These are phyloP conservation scores for Sphyrna mokarran DNA, from an alignment of 2,113 vertebrate genomes.

Conservation along the genomic window DNA sequence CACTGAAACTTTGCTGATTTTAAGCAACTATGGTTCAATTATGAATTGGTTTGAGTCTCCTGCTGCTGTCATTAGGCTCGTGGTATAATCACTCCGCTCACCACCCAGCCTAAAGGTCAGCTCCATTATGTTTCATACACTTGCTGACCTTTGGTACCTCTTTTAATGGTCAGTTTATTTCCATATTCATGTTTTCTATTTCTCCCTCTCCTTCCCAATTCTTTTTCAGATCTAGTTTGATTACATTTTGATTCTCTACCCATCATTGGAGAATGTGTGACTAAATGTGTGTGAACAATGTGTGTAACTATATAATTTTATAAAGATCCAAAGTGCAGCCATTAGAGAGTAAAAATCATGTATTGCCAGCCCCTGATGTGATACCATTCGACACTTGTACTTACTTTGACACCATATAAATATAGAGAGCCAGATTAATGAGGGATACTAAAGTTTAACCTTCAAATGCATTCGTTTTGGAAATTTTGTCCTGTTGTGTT, in stretches of 20 bases:
- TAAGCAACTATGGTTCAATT: neutral
- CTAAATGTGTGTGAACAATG: neutral
- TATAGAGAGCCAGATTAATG: constrained; percentile 1
- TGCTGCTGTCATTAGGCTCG: neutral
- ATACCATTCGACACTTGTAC: neutral
- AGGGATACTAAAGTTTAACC: constrained; percentile 24
- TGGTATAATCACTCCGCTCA: neutral
- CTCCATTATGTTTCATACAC: neutral
- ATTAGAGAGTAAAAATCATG: constrained; percentile 30
- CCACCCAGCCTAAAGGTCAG: neutral
- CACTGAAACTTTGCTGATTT: neutral
- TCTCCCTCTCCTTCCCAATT: neutral
- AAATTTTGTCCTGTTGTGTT: constrained; percentile 16
- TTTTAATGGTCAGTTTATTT: constrained; percentile 11
- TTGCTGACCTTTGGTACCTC: neutral
- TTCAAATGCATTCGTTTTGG: constrained; percentile 17
- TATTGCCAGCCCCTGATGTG: neutral
- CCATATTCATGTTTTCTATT: neutral
- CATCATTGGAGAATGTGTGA: neutral
- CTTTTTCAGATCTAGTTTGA: neutral
- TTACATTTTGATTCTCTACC: neutral
- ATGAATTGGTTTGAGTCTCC: neutral
- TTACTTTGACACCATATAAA: neutral
- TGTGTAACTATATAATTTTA: neutral
- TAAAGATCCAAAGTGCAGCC: neutral